Base-by-base conservation (phyloP, 2,113 vertebrate genomes). In the Alethe castanea region DNA sequence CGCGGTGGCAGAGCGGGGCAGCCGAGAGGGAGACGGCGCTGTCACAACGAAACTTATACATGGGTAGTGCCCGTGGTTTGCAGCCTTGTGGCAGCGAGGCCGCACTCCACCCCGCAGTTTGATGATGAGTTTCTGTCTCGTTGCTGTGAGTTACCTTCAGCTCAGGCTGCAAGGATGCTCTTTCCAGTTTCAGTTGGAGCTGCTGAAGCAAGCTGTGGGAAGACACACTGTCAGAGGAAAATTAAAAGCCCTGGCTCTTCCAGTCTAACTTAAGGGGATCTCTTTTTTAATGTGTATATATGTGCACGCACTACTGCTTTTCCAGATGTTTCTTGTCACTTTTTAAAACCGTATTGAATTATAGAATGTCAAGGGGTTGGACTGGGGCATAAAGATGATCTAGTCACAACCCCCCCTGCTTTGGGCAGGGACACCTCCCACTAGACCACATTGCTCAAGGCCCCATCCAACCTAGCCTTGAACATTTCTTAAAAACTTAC, bases 71-170 rank as follows among this genome's bases (percentile, higher is more conserved):
- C 59, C 7, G 36, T 19, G 23, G 1, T 5, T 53, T 8, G 64
- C 17, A 8, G 61, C 42, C 31, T 33, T 24, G 0, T 48, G 12
- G 22, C 52, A 3, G 13, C 1, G 31, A 48, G 88, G 79, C 79
- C 20, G 0, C 48, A 6, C 12, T 47, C 31, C 25, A 1, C 19
- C 44, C 22, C 5, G 7, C 50, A 31, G 50, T 14, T 60, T 8
- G 16, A 17, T 12, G 47, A 25, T 13, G 38, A 45, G 38, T 47
- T 69, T 26, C 1, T 18, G 26, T 3, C 36, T 53, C 17, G 0
- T 22, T 62, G 60, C 70, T 50, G 47, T 16, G 47, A 36, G 57
- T 33, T 56, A 3, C 40, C 48, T 47, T 60, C 20, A 19, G 45
- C 28, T 47, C 25, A 7, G 45, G 59, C 50, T 35, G 3, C 35